Conservation (phyloP, 2,113 vertebrate genomes). For the Boleophthalmus pectinirostris region DNA sequence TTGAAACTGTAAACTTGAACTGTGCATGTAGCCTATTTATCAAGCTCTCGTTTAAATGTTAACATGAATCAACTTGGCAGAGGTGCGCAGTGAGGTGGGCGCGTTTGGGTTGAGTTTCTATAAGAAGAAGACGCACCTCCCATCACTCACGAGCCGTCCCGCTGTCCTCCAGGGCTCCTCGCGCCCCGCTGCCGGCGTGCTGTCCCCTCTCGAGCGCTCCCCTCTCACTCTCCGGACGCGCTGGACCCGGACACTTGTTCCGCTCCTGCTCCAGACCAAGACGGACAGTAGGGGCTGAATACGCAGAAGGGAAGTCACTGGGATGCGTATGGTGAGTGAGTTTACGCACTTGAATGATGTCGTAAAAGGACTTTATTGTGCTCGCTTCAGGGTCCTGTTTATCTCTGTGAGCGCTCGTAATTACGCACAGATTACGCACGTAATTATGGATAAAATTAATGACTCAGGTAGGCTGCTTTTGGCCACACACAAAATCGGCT, state of each 20-base stretch:
- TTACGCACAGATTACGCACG: constrained; percentile 1
- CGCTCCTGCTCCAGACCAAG: constrained; percentile 45
- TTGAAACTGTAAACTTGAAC: constrained; percentile 5
- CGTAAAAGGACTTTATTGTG: not conserved
- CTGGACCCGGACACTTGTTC: constrained; percentile 55
- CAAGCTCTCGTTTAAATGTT: constrained; percentile 9
- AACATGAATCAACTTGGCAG: constrained; percentile 28
- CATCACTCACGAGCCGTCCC: constrained; percentile 40
- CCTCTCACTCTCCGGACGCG: constrained; percentile 23
- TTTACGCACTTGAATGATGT: not conserved
- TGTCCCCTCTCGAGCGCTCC: constrained; percentile 40
- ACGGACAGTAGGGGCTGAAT: constrained; percentile 30
- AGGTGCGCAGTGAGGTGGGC: constrained; percentile 34
- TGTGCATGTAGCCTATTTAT: not conserved
- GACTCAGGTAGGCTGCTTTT: not conserved
- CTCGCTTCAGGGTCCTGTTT: not conserved
- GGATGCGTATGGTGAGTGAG: constrained; percentile 76
- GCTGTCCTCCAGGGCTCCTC: not conserved
- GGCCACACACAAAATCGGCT: not conserved
- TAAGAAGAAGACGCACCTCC: constrained; percentile 50
- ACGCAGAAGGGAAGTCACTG: constrained; percentile 44
- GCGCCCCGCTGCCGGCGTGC: constrained; percentile 13
- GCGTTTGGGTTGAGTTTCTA: constrained; percentile 35
- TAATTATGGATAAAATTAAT: not conserved
- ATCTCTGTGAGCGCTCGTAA: not conserved